Conservation (phyloP, 2,113 vertebrate species). For the Onychorhynchus coronatus region DNA sequence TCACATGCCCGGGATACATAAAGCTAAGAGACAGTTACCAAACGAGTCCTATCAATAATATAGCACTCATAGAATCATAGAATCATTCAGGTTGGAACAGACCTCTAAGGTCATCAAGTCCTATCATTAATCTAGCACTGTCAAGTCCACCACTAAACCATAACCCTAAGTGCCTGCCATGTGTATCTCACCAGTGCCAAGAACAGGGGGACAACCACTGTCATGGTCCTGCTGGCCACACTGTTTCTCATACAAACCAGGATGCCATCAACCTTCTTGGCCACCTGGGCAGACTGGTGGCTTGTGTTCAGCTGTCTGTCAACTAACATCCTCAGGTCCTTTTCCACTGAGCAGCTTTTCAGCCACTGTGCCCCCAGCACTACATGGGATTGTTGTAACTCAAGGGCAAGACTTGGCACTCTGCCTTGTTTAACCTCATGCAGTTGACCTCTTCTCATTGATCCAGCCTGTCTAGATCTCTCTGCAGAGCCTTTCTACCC, state of each 20-base stretch:
- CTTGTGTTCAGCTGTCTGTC: background rate
- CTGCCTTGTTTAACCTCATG: background rate
- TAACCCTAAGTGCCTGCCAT: no score
- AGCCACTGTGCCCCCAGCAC: background rate
- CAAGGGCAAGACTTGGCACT: background rate
- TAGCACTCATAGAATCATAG: background rate
- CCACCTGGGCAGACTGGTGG: background rate
- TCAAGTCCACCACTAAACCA: background rate
- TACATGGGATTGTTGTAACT: background rate
- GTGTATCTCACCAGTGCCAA: background rate
- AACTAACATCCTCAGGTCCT: background rate
- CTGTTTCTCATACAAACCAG: background rate
- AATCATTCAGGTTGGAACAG: background rate
- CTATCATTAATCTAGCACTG: background rate
- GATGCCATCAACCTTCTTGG: background rate
- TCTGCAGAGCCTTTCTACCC: background rate
- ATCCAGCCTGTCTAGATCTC: background rate
- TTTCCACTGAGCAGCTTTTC: background rate
- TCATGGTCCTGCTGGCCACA: background rate
- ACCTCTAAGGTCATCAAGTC: background rate
- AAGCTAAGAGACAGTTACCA: background rate
- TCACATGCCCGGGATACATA: rapidly evolving
- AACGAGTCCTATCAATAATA: background rate
- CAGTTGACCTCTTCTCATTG: rapidly evolving
- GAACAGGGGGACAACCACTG: background rate